Base-by-base conservation (phyloP, 2,113 vertebrate species). In the Dicaeum eximium region DNA sequence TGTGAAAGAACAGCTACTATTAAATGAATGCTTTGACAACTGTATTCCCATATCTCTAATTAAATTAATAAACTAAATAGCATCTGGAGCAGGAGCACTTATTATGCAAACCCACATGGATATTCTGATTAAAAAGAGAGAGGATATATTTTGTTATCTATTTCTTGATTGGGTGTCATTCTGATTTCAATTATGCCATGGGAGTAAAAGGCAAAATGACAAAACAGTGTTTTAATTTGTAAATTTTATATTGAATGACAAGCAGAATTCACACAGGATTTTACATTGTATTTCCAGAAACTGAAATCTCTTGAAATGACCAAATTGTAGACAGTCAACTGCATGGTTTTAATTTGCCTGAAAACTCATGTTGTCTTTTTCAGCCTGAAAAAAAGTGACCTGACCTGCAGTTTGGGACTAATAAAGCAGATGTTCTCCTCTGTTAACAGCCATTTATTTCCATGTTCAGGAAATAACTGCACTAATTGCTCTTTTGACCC, bases 401-500 rank as follows among this genome's bases (percentile, higher is more conserved):
- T 3, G 23, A 92, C 93, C 92, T 92, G 66, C 72, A 80, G 56
- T 91, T 93, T 92, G 64, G 62, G 85, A 93, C 54, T 95, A 94
- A 94, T 85, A 97, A 95, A 96, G 85, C 75, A 86, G 90, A 95
- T 94, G 80, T 33, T 90, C 60, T 88, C 77, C 86, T 95, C 92
- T 95, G 96, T 92, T 66, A 95, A 88, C 38, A 90, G 82, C 64
- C 38, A 94, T 95, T 97, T 93, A 66, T 91, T 95, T 96, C 93
- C 81, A 77, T 53, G 51, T 80, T 86, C 62, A 95, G 93, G 62
- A 95, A 95, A 94, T 86, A 82, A 85, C 20, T 85, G 44, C 61
- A 67, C 25, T 92, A 91, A 56, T 64, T 94, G 75, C 82, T 95
- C 89, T 93, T 96, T 44, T 69, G 28, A 78, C 47, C 6, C 27